Percentiles rank a stretch among this genome's conserved stretches.
These are phyloP conservation scores for Nyctereutes procyonoides DNA, from an alignment of 2,113 vertebrate genomes.

Conservation along the genomic window DNA sequence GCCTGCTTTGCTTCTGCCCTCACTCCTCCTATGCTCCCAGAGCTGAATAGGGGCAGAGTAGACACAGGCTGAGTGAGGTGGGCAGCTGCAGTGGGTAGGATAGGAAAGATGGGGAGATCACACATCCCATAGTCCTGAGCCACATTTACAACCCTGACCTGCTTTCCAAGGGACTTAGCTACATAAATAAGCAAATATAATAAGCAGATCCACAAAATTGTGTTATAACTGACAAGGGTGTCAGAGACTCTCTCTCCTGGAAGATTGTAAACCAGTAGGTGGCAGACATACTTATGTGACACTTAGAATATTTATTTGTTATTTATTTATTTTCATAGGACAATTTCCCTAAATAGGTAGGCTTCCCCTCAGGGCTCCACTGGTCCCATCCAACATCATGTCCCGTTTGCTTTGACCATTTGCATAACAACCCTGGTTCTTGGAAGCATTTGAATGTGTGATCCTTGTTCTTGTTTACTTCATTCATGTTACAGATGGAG, in stretches of 20 bases:
- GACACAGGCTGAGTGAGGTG: background rate
- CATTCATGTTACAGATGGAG: background rate
- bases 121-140: rapidly evolving
- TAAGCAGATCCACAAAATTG: background rate
- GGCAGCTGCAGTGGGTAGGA: background rate
- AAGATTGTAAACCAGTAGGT: background rate
- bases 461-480: background rate
- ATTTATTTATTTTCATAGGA: background rate
- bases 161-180: background rate
- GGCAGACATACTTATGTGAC: background rate
- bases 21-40: rapidly evolving
- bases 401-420: background rate
- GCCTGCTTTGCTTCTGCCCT: background rate
- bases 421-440: background rate
- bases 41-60: background rate
- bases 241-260: background rate
- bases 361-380: background rate
- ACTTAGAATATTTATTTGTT: background rate
- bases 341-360: background rate
- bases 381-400: too few species aligned
- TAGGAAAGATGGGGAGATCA: background rate
- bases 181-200: background rate
- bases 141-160: background rate
- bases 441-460: background rate
- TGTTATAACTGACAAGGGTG: background rate